These are phyloP conservation scores for Hypselothyrea guttata DNA, from an alignment of 2,888 invertebrate species.

Conservation along the genomic window DNA sequence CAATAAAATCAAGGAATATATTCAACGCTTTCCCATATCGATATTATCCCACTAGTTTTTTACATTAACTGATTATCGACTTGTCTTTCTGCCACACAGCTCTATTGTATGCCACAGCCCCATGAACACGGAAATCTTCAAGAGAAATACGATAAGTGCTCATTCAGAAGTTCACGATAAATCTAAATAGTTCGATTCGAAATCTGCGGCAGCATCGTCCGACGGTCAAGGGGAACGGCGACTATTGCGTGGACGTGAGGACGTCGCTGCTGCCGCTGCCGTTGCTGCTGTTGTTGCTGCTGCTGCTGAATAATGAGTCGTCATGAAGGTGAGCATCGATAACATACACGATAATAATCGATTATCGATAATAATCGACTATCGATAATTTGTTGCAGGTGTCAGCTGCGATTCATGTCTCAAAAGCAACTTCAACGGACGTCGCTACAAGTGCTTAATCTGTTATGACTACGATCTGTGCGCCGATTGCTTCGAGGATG, in stretches of 20 bases:
- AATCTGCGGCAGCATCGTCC: constrained; percentile 23
- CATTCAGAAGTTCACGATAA: constrained; percentile 31
- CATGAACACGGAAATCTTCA: constrained; percentile 34
- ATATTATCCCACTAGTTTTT: no score
- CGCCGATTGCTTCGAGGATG: constrained; percentile 96
- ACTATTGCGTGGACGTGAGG: constrained; percentile 56
- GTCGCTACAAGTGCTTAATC: constrained; percentile 99
- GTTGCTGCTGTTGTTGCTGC: constrained; percentile 36
- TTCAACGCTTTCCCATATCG: no score
- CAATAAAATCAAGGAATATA: no score
- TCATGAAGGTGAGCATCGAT: constrained; percentile 91
- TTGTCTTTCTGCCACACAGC: constrained; percentile 31
- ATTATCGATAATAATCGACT: background rate
- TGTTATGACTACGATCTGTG: constrained; percentile 99
- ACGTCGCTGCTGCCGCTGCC: constrained; percentile 46
- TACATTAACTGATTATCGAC: constrained; percentile 29
- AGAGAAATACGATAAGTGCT: constrained; percentile 27
- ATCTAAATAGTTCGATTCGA: constrained; percentile 7
- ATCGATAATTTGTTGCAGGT: constrained; percentile 84
- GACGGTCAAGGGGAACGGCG: constrained; percentile 34
- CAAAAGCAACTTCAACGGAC: constrained; percentile 98
- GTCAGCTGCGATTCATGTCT: constrained; percentile 99
- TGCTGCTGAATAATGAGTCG: constrained; percentile 88
- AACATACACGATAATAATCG: background rate
- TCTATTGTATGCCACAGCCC: constrained; percentile 29